Percentiles rank a stretch among this genome's conserved stretches.
Conservation (phyloP, 2,797 vertebrate genomes). For the Anguilla pacifica region DNA sequence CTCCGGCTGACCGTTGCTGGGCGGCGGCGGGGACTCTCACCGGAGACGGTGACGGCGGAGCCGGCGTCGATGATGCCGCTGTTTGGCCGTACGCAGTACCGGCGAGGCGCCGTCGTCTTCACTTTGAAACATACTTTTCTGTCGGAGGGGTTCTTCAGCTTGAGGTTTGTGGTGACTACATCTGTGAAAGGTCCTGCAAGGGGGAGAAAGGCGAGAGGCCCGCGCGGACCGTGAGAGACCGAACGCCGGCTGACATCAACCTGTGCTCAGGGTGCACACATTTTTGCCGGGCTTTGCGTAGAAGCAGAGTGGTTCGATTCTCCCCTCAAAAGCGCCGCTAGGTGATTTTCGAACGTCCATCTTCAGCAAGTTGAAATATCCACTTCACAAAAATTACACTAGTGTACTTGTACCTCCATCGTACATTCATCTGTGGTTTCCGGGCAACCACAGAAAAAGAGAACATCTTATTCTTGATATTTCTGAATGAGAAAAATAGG, state of each 20-base stretch:
- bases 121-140: constrained; percentile 89
- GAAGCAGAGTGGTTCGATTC: no score
- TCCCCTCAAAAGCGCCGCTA: no score
- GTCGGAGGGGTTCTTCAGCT: constrained; percentile 84
- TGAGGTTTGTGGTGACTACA: constrained; percentile 88
- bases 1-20: not conserved
- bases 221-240: not conserved
- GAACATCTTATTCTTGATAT: no score
- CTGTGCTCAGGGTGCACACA: no score
- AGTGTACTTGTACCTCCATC: no score
- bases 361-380: no score
- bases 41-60: constrained; percentile 79
- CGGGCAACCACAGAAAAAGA: no score
- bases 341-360: no score
- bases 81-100: constrained; percentile 88
- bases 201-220: not conserved
- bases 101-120: constrained; percentile 86
- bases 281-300: no score
- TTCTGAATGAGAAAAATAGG: no score
- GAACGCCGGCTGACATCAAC: not conserved
- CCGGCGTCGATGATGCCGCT: constrained; percentile 85
- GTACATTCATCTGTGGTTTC: no score
- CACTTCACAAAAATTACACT: no score
- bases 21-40: constrained; percentile 58
- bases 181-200: constrained; percentile 85